Percentiles rank a stretch among this genome's conserved stretches.
These are phyloP conservation scores for Pseudoatta argentina DNA, from an alignment of 1,140 invertebrate species.

Conservation along the genomic window DNA sequence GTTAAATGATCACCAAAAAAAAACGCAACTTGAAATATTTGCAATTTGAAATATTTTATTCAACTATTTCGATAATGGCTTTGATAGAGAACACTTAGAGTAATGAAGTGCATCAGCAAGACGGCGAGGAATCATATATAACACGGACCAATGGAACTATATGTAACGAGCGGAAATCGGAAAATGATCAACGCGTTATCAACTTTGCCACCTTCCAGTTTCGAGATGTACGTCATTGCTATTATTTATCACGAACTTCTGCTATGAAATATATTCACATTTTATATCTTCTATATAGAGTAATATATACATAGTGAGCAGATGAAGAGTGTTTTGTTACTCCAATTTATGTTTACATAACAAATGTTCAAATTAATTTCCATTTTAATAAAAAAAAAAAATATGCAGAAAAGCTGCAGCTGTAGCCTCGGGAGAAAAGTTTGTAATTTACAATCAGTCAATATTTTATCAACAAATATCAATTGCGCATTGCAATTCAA, in stretches of 20 bases:
- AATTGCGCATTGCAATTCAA: not conserved
- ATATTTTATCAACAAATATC: not conserved
- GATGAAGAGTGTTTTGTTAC: not conserved
- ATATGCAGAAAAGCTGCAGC: not conserved
- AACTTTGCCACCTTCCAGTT: slow-evolving; percentile 19
- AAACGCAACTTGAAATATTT: too few species aligned
- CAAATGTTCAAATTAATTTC: not conserved
- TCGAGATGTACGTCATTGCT: slow-evolving; percentile 28
- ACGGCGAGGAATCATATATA: slow-evolving; percentile 30
- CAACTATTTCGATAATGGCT: slow-evolving; percentile 27
- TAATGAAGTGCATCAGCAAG: slow-evolving; percentile 51
- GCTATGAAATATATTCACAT: slow-evolving; percentile 7
- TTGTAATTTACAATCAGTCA: not conserved
- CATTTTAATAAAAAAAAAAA: not conserved
- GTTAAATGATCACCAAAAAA: not conserved
- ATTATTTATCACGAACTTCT: slow-evolving; percentile 35
- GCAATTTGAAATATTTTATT: slow-evolving; percentile 20
- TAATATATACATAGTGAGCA: not conserved
- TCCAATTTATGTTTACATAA: not conserved
- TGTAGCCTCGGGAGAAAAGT: not conserved
- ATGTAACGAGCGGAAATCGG: slow-evolving; percentile 48
- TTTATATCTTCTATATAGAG: not conserved
- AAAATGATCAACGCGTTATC: slow-evolving; percentile 62
- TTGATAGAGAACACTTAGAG: slow-evolving; percentile 18
- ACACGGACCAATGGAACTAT: slow-evolving; percentile 19